Percentiles rank a stretch among this genome's conserved stretches.
Conservation (phyloP, 2,888 invertebrate genomes). For the Ganaspis brasiliensis region DNA sequence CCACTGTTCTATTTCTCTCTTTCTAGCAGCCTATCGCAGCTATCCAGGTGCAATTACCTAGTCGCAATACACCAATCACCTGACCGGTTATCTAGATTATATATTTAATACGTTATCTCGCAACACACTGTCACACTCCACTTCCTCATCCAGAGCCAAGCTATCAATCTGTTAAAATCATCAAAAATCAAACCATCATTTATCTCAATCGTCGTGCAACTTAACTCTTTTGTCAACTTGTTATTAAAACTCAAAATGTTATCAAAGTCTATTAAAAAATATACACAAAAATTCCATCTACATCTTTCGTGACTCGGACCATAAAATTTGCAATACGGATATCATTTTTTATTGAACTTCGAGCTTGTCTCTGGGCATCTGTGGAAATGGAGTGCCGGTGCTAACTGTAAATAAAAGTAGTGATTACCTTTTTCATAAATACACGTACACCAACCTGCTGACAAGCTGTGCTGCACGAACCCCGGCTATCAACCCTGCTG, state of each 20-base stretch:
- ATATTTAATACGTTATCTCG: conserved; percentile 60
- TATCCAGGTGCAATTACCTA: conserved; percentile 80
- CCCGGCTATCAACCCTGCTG: conserved; percentile 80
- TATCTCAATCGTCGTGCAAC: too few relatives aligned
- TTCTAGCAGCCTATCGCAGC: conserved; percentile 81
- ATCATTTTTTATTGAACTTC: not conserved
- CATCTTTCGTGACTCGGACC: too few relatives aligned
- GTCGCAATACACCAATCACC: conserved; percentile 78
- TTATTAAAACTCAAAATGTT: not conserved
- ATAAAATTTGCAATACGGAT: too few relatives aligned
- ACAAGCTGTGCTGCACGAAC: conserved; percentile 81
- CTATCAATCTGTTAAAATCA: not conserved
- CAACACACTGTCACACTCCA: conserved; percentile 35
- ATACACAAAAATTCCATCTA: too few relatives aligned
- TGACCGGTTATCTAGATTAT: conserved; percentile 74
- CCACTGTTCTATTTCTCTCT: conserved; percentile 81
- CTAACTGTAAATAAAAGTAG: conserved; percentile 71
- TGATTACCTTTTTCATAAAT: conserved; percentile 74
- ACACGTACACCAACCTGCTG: conserved; percentile 80
- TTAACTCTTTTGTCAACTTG: too few relatives aligned
- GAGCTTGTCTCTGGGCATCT: conserved; percentile 49
- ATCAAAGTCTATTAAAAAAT: too few relatives aligned
- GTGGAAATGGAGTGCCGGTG: conserved; percentile 67
- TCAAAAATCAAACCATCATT: not conserved
- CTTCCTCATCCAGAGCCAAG: not conserved